Evolutionary conservation across 2,113 vertebrate genomes (phyloP).

Genomic region (Globicephala melas): DNA sequence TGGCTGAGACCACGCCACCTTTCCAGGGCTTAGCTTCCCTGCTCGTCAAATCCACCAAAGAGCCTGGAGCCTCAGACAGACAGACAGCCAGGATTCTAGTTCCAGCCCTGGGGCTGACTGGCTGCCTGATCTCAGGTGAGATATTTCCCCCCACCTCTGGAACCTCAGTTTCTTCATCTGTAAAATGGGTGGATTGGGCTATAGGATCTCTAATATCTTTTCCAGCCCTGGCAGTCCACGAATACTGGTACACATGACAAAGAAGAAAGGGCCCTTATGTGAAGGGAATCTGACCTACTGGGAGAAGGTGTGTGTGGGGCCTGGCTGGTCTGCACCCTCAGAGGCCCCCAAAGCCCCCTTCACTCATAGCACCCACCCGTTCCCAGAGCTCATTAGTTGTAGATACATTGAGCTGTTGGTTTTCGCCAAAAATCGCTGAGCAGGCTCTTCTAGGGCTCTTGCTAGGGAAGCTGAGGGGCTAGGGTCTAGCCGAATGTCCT

Average conservation of each 20-base stretch:
- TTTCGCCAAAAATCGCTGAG: not conserved
- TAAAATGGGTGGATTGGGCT: not conserved
- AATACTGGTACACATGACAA: not conserved
- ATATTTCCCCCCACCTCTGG: not conserved
- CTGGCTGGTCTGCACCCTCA: not conserved
- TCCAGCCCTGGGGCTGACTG: not conserved
- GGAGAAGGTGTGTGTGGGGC: not conserved
- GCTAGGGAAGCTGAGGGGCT: not conserved
- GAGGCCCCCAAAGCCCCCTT: not conserved
- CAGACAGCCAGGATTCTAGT: not conserved
- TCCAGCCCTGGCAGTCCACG: not conserved
- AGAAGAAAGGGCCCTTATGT: not conserved
- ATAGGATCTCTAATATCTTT: not conserved
- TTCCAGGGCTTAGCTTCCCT: not conserved
- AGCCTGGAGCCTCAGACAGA: not conserved
- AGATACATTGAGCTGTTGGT: not conserved
- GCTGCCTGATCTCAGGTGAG: not conserved
- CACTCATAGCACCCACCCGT: not conserved
- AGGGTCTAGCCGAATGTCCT: not conserved
- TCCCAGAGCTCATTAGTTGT: not conserved
- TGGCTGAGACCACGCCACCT: not conserved
- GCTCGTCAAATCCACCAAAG: not conserved
- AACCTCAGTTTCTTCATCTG: not conserved
- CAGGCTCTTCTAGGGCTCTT: not conserved
- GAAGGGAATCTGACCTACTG: not conserved